A percentile compares a stretch with the other conserved stretches of the same genome.
These are phyloP conservation scores for Eulithis prunata DNA, from an alignment of 2,888 invertebrate species.

Conservation along the genomic window DNA sequence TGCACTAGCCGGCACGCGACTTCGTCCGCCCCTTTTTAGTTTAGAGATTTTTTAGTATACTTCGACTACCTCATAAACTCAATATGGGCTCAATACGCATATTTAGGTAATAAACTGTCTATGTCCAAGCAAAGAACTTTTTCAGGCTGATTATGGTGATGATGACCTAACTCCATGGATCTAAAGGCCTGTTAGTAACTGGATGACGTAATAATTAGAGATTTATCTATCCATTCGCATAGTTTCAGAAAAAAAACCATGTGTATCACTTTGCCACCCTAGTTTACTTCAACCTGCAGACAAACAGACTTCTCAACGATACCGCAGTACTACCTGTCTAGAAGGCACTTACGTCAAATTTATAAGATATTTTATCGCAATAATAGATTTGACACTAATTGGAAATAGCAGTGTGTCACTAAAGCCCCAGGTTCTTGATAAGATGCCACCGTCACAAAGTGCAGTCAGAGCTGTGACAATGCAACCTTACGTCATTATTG, in stretches of 20 bases:
- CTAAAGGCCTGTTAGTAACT: no score
- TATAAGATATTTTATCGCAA: slow-evolving; percentile 23
- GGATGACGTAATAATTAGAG: no score
- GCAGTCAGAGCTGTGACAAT: neutral
- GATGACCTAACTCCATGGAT: no score
- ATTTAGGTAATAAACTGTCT: no score
- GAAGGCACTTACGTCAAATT: neutral
- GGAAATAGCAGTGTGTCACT: slow-evolving; percentile 39
- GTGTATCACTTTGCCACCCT: no score
- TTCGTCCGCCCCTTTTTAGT: neutral
- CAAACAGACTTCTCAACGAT: neutral
- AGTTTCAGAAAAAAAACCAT: no score
- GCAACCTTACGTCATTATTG: neutral
- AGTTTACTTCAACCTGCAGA: no score
- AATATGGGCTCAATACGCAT: no score
- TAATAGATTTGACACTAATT: slow-evolving; percentile 34
- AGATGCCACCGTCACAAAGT: neutral
- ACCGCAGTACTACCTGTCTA: neutral
- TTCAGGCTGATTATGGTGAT: no score
- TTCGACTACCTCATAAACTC: no score
- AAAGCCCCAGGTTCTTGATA: neutral
- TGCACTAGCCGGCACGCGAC: neutral
- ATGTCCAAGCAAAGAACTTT: no score
- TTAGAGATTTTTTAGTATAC: neutral
- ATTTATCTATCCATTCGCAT: no score